Evolutionary conservation across 2,888 invertebrate species (phyloP).

Genomic region (Ophioninae sp.): DNA sequence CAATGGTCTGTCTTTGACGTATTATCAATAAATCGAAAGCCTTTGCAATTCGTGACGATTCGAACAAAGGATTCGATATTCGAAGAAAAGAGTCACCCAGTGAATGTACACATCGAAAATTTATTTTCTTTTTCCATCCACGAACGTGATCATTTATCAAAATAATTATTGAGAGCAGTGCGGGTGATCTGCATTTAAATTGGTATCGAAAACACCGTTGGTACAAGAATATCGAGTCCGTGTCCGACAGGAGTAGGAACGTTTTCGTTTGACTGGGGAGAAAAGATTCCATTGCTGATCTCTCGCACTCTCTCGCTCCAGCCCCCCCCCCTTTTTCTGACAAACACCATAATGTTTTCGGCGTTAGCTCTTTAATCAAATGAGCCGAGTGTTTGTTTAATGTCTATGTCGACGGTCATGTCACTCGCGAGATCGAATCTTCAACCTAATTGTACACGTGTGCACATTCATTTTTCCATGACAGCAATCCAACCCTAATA

Average conservation of each 20-base stretch:
- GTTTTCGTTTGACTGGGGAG: conserved; percentile 17
- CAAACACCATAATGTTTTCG: not conserved
- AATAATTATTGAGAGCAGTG: conserved; percentile 50
- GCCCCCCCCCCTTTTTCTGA: not conserved
- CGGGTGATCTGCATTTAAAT: conserved; percentile 59
- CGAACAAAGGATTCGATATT: too few relatives aligned
- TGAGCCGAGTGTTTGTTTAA: not conserved
- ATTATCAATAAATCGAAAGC: not conserved
- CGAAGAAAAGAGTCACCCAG: not conserved
- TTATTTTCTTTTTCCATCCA: conserved; percentile 14
- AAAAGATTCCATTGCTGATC: conserved; percentile 19
- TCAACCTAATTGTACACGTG: not conserved
- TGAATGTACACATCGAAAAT: not conserved
- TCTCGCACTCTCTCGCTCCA: not conserved
- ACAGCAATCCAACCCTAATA: not conserved
- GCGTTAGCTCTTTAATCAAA: not conserved
- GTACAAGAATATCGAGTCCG: conserved; percentile 44
- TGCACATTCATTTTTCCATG: not conserved
- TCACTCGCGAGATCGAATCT: not conserved
- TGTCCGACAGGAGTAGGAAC: conserved; percentile 35
- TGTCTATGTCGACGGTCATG: not conserved
- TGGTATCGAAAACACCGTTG: conserved; percentile 29
- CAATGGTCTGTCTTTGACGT: not conserved
- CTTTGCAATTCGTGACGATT: too few relatives aligned
- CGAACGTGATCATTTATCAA: conserved; percentile 35